Percentiles rank a stretch among this genome's conserved stretches.
phyloP scores from a whole-genome alignment of 2,888 invertebrate genomes.

The Aspidiotus destructor region DNA sequence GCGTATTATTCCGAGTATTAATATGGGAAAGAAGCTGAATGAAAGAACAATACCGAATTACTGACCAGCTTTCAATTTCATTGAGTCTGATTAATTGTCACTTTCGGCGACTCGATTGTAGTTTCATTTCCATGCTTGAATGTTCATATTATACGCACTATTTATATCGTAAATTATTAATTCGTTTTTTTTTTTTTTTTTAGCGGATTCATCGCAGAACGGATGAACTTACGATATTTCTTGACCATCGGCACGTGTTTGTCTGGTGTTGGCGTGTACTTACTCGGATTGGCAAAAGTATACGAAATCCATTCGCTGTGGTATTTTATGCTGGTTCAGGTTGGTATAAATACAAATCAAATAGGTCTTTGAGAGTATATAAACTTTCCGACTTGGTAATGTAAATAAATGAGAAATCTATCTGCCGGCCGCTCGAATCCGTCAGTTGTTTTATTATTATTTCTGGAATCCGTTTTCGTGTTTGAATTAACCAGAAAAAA shows the following conservation, averaged over 20 bases:
- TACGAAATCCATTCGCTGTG: conserved; percentile 68
- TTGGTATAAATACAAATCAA: conserved; percentile 39
- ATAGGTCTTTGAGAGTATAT: neutral
- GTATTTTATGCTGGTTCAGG: conserved; percentile 80
- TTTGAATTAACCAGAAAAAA: no score
- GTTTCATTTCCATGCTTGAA: no score
- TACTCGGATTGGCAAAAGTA: conserved; percentile 78
- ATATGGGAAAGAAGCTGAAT: no score
- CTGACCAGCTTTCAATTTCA: no score
- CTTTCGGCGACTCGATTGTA: no score
- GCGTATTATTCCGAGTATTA: no score
- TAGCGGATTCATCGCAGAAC: conserved; percentile 82
- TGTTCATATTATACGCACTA: neutral
- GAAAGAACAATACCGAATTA: no score
- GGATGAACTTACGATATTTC: conserved; percentile 82
- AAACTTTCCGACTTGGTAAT: no score
- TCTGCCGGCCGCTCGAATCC: neutral
- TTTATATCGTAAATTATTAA: neutral
- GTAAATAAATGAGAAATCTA: neutral
- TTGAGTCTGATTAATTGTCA: no score
- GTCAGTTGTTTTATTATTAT: no score
- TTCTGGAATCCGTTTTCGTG: no score
- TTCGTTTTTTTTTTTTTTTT: conserved; percentile 21
- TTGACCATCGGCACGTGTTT: conserved; percentile 81
- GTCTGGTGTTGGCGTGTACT: conserved; percentile 73